Conservation (phyloP, 2,797 vertebrate species). For the Melanogrammus aeglefinus region DNA sequence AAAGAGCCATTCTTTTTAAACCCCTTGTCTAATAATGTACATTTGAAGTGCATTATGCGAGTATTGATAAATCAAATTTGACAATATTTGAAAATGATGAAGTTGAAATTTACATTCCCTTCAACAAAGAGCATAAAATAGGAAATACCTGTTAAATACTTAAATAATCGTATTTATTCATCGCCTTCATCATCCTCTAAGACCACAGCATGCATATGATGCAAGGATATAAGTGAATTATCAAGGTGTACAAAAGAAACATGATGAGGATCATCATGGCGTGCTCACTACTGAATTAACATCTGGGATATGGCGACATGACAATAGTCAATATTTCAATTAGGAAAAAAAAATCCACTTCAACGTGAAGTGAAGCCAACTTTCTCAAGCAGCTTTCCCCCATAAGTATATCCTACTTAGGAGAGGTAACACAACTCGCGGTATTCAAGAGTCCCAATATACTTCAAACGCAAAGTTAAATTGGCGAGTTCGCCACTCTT, state of each 20-base stretch:
- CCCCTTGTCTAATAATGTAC: background rate
- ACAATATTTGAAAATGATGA: conserved; percentile 7
- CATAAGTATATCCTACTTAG: background rate
- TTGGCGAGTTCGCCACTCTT: background rate
- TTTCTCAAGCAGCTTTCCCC: conserved; percentile 14
- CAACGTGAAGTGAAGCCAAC: conserved; percentile 8
- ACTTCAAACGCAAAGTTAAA: background rate
- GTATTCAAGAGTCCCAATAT: background rate
- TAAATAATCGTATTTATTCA: background rate
- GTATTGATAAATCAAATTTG: background rate
- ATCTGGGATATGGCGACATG: background rate
- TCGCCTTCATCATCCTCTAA: conserved; percentile 8
- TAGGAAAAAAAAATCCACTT: conserved; percentile 1
- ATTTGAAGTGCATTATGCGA: background rate
- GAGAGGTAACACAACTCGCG: background rate
- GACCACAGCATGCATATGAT: conserved; percentile 6
- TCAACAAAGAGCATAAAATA: conserved; percentile 4
- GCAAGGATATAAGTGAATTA: conserved; percentile 1
- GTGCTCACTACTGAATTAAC: background rate
- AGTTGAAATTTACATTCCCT: conserved; percentile 11
- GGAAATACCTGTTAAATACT: background rate
- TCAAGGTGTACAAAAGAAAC: background rate
- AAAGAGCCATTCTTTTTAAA: background rate
- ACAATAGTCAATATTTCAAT: background rate
- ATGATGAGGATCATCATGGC: background rate